Percentiles rank a stretch among this genome's conserved stretches.
phyloP scores from a whole-genome alignment of 2,113 vertebrate species.

The Microcebus jonahi region DNA sequence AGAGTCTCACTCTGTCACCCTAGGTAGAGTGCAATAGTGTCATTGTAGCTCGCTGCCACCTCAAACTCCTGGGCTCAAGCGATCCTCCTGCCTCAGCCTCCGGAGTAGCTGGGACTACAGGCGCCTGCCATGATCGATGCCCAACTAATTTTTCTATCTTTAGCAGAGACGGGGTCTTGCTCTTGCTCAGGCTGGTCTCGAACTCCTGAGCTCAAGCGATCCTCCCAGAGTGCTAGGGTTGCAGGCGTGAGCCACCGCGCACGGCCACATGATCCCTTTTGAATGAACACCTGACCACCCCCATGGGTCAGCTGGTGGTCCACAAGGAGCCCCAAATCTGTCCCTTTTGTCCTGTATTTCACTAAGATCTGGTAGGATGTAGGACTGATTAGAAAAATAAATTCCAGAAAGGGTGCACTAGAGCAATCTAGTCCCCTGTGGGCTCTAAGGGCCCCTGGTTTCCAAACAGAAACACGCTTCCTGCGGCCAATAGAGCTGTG shows the following conservation, averaged over 20 bases:
- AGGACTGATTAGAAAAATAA: background rate
- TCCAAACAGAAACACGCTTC: background rate
- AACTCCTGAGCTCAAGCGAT: too few species aligned
- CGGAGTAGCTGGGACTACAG: too few species aligned
- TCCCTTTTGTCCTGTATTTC: background rate
- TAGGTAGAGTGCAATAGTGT: too few species aligned
- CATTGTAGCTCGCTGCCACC: too few species aligned
- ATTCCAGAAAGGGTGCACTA: background rate
- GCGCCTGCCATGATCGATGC: accelerated
- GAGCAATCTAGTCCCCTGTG: background rate
- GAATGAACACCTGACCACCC: background rate
- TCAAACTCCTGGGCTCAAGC: too few species aligned
- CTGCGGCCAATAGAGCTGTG: background rate
- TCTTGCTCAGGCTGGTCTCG: too few species aligned
- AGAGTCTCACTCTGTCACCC: too few species aligned
- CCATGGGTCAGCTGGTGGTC: background rate
- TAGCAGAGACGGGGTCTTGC: too few species aligned
- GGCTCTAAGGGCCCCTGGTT: background rate
- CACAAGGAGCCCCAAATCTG: background rate
- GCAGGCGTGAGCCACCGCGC: too few species aligned
- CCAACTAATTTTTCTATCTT: too few species aligned
- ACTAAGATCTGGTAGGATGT: background rate
- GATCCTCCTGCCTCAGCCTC: too few species aligned
- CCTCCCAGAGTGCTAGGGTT: too few species aligned
- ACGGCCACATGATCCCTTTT: background rate